Evolutionary conservation across 2,797 vertebrate genomes (phyloP), one percentile per base, ranked within the genome.

Genomic region (Margarornis squamiger): DNA sequence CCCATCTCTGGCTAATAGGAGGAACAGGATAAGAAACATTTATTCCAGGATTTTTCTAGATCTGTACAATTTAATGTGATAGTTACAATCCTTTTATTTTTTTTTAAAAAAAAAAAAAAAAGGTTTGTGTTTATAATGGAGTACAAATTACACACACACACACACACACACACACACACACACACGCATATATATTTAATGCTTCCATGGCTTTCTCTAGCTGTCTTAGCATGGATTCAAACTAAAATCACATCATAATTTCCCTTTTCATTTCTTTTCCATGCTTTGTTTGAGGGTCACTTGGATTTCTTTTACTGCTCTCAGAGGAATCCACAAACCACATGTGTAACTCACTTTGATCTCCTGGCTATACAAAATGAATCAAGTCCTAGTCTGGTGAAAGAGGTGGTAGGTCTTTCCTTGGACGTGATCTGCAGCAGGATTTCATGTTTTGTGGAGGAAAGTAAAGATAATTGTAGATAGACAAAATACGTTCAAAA

Each of bases 251-350:
- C 41, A 14, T 55, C 2, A 34, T 49, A 2, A 70, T 87, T 93
- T 83, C 38, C 36, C 21, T 19, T 88, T 93, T 66, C 51, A 86
- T 93, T 93, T 91, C 18, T 92, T 89, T 93, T 78, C 48, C 36
- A 48, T 90, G 22, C 6, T 12, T 91, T 70, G 23, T 58, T 66
- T 76, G 87, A 73, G 68, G 15, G 23, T 79, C 45, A 79, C 19
- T 82, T 86, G 36, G 14, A 51, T 88, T 88, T 92, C 22, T 92
- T 95, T 89, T 88, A 79, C 63, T 59, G 18, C 1, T 7, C 48
- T 87, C 6, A 45, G 52, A 72, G n/a, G 51, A 89, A 86, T 77
- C 48, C 59, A 83, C 52, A 91, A 73, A 78, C 39, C 63, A 86
- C 43, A 48, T 45, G 39, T 58, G 43, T 73, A 73, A 62, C 20